phyloP scores from a whole-genome alignment of 92 coral and sea anemone genomes.

The Virgularia gustaviana region DNA sequence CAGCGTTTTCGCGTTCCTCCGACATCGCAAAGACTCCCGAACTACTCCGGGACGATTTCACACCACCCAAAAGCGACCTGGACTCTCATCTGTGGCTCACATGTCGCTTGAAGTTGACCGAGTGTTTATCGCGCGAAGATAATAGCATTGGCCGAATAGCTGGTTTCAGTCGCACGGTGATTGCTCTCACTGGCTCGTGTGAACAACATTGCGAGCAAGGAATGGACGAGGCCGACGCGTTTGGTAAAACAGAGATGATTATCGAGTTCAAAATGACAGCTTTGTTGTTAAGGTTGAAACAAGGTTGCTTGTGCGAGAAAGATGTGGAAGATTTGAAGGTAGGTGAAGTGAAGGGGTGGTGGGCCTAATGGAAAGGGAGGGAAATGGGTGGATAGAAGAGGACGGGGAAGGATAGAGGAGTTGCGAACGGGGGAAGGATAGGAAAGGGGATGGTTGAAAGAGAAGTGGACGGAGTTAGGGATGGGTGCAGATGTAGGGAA shows the following conservation, averaged over 20 bases:
- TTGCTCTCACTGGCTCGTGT: conserved; percentile 77
- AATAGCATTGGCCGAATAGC: conserved; percentile 88
- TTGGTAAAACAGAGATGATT: conserved; percentile 79
- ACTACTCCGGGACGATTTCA: conserved; percentile 6
- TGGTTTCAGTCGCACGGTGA: conserved; percentile 78
- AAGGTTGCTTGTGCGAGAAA: conserved; percentile 63
- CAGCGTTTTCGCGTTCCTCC: conserved; percentile 34
- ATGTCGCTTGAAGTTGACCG: conserved; percentile 76
- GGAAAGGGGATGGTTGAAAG: neutral
- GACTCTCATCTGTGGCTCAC: conserved; percentile 92
- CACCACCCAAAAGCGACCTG: conserved; percentile 70
- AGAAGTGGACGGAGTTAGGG: neutral
- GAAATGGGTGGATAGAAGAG: neutral
- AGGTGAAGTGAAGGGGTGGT: neutral
- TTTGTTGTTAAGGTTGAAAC: conserved; percentile 63
- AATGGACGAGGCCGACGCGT: conserved; percentile 91
- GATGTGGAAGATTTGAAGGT: conserved; percentile 72
- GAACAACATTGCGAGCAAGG: conserved; percentile 92
- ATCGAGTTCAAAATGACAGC: conserved; percentile 67
- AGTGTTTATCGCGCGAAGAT: conserved; percentile 79
- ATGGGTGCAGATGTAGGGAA: neutral
- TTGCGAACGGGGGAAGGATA: neutral
- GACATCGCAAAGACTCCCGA: conserved; percentile 18
- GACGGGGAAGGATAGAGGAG: neutral
- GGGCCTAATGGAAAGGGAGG: conserved; percentile 2